Percentiles rank a stretch among this genome's conserved stretches.
phyloP scores from a whole-genome alignment of 2,797 vertebrate genomes.

The Myotis daubentonii region DNA sequence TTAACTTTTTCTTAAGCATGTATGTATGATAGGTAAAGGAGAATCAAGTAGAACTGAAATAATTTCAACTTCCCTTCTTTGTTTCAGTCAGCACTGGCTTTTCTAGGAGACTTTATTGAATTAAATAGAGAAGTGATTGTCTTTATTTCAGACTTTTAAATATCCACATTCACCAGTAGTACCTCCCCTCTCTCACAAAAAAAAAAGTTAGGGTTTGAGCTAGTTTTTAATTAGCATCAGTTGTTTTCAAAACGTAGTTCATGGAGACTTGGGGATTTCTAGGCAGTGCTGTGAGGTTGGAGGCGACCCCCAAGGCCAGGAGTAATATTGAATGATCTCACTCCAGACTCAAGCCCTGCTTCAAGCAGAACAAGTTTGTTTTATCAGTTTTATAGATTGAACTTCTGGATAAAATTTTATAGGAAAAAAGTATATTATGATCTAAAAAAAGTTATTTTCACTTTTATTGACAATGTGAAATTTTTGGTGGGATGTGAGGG shows the following conservation, averaged over 20 bases:
- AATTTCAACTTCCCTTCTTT: not conserved
- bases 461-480: not conserved
- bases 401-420: not conserved
- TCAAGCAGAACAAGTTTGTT: not conserved
- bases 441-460: not conserved
- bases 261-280: not conserved
- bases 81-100: conserved; percentile 38
- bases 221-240: not conserved
- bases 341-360: not conserved
- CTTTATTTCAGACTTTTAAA: conserved; percentile 19
- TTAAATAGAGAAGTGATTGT: conserved; percentile 42
- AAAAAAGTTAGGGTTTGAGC: not conserved
- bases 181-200: not conserved
- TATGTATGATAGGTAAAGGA: conserved; percentile 13
- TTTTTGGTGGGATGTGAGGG: not conserved
- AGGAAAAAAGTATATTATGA: not conserved
- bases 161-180: not conserved
- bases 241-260: not conserved
- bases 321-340: not conserved
- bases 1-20: conserved; percentile 20
- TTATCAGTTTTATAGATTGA: not conserved
- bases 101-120: conserved; percentile 1
- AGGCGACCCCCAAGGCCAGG: rapidly evolving
- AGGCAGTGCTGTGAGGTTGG: not conserved
- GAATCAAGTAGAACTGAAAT: not conserved